Base-by-base conservation (phyloP, 2,113 vertebrate species). In the Burhinus oedicnemus region DNA sequence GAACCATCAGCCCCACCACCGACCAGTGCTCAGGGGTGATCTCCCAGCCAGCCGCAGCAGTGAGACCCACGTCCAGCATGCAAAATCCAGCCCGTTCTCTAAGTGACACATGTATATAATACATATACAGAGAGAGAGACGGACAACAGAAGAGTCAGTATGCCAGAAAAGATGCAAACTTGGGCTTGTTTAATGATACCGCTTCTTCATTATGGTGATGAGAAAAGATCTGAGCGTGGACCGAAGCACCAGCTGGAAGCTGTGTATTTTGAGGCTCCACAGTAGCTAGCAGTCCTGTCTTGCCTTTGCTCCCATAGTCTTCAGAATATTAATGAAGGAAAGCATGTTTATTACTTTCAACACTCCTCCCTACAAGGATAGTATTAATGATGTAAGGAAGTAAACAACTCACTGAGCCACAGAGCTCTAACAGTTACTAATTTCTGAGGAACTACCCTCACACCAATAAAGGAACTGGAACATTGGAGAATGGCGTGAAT, bases 311-410 rank as follows among this genome's bases (percentile, higher is more conserved):
- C 52, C 68, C 47, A 58, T 7, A 78, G 76, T 68, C 90, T 81
- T 70, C 90, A 83, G 90, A 90, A 97, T 96, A 52, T 80, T 92
- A 94, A 96, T 87, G 91, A 91, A 89, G 62, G 52, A 83, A 95
- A 74, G 47, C 69, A 38, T 54, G 81, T 74, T 96, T 94, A 88
- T 91, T 96, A 96, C 93, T 96, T 95, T 76, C 81, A 90, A 27
- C 82, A 54, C 44, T 95, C 66, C 54, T 90, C 68, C 66, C 86
- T 79, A 60, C 95, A 97, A 95, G 94, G 80, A 62, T 72, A 72
- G 52, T 96, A 93, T 94, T 96, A 96, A 94, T 82, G 92, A 94
- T 86, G 85, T 83, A 92, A 95, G 83, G 93, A 97, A 94, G 95
- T 81, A 97, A 95, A 93, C 93, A 97, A 94, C 79, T 91, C 89